phyloP scores from a whole-genome alignment of 2,113 vertebrate genomes.

The zebrafish (Danio rerio) region DNA sequence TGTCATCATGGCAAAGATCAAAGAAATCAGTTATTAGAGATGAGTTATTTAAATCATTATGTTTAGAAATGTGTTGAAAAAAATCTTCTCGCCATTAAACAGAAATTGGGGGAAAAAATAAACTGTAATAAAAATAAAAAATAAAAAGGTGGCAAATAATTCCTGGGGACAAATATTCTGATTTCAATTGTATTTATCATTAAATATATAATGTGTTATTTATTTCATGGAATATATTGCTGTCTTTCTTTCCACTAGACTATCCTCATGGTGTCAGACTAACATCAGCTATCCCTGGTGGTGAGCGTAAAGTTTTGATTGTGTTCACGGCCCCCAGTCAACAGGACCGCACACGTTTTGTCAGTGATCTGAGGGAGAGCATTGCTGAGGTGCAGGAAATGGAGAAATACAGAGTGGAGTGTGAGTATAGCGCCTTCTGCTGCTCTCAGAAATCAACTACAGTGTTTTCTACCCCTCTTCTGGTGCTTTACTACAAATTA shows the following conservation, averaged over 20 bases:
- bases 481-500: neutral
- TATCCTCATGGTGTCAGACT: slow-evolving; percentile 91
- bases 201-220: neutral
- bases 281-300: slow-evolving; percentile 85
- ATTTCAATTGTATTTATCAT: neutral
- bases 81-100: no score
- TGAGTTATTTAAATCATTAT: no score
- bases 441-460: slow-evolving; percentile 3
- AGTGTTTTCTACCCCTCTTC: neutral
- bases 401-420: slow-evolving; percentile 93
- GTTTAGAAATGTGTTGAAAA: no score
- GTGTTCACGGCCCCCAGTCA: slow-evolving; percentile 91
- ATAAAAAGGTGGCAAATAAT: no score
- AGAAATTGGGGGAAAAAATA: no score
- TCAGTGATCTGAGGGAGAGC: slow-evolving; percentile 89
- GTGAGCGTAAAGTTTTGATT: slow-evolving; percentile 89
- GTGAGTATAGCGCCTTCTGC: slow-evolving; percentile 74
- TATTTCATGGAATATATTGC: neutral
- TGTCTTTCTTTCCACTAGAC: slow-evolving; percentile 70
- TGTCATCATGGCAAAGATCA: no score
- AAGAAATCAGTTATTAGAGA: no score
- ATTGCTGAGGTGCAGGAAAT: slow-evolving; percentile 93
- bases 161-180: no score
- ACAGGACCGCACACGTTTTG: slow-evolving; percentile 89
- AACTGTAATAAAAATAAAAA: no score